Evolutionary conservation across 2,888 invertebrate genomes (phyloP).

Genomic region (Bimastos eiseni): DNA sequence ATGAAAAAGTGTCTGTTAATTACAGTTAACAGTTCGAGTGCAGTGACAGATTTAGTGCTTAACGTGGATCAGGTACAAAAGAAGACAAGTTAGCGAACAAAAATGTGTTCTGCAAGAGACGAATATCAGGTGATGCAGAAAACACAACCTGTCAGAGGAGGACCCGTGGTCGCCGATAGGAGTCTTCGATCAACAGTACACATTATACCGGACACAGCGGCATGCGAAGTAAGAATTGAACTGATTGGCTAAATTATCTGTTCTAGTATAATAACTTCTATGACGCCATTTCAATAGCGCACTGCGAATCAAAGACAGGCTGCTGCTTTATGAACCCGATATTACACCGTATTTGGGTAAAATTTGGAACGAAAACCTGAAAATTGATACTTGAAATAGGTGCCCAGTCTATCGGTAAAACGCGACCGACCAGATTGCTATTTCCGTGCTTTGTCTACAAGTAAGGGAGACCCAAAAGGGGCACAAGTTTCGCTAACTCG

Average conservation of each 20-base stretch:
- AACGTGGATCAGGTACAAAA: neutral
- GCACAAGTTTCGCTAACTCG: no score
- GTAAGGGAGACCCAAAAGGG: no score
- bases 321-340: neutral
- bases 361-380: neutral
- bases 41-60: neutral
- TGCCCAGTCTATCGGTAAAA: neutral
- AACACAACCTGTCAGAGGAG: neutral
- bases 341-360: neutral
- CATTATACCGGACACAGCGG: neutral
- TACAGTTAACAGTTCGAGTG: neutral
- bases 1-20: neutral
- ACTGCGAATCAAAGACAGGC: no score
- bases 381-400: neutral
- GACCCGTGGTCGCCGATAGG: neutral
- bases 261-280: neutral
- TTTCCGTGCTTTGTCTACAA: no score
- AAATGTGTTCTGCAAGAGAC: neutral
- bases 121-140: slow-evolving; percentile 4
- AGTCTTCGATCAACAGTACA: neutral
- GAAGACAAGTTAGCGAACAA: neutral
- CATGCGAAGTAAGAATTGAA: slow-evolving; percentile 9
- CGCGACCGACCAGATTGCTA: no score
- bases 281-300: neutral
- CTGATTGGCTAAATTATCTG: neutral